Evolutionary conservation across 1,140 invertebrate species (phyloP), one percentile per base, ranked within the genome.

Genomic region (Drosophila nannoptera): DNA sequence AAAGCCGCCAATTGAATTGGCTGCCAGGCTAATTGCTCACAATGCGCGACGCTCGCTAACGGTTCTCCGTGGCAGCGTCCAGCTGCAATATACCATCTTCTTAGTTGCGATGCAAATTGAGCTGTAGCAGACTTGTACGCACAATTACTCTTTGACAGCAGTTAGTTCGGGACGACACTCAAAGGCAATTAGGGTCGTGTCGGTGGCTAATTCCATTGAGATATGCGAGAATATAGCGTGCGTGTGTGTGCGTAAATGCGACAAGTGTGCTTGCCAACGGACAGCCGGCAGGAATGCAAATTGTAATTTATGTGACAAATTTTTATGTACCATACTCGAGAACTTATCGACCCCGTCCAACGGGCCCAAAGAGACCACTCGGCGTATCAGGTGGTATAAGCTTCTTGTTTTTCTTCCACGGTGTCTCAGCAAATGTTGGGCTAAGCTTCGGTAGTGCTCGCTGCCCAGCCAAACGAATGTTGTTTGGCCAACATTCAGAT

Each of bases 221-320:
- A n/a, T n/a, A n/a, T n/a, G n/a, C n/a, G n/a, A n/a, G n/a, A n/a
- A n/a, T n/a, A n/a, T n/a, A n/a, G 54, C 29, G 35, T 55, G 14
- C 14, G 42, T 69, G 35, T 76, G 46, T 67, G 46, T 45, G 22
- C 31, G 43, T 69, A 36, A 55, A 43, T 65, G 64, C 68, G 60
- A 78, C 75, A 75, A 72, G 77, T 77, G 62, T 61, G 77, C 62
- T 61, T 53, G 56, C 33, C 63, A 73, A 61, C 71, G 75, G 78
- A 75, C 78, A 78, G 58, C 7, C 78, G 69, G 75, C 78, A 75
- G 69, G 56, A 49, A 76, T 78, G 77, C 80, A 84, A 84, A 84
- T 84, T 84, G 81, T 86, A 86, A 84, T 84, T 84, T 84, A 84
- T 86, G 80, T 80, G 80, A 86, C 80, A 84, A 84, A 84, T 84